Base-by-base conservation (phyloP, 2,113 vertebrate species). In the Neoarius graeffei region DNA sequence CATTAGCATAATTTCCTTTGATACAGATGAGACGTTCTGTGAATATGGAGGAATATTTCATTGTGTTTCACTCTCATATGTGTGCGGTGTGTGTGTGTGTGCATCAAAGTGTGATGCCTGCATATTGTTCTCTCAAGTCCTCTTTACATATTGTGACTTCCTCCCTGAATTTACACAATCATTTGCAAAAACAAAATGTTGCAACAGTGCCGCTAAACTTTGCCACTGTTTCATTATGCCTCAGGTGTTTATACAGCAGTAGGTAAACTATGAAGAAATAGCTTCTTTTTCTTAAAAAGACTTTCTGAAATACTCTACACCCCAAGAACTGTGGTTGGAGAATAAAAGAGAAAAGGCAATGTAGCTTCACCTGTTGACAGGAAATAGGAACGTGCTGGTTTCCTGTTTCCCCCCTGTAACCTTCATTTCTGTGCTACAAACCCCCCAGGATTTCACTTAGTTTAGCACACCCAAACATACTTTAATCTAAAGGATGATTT, bases 1-100 rank as follows among this genome's bases (percentile, higher is more conserved):
- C 89, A 93, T 95, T 95, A 94, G 93, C 93, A 95, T 95, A 94
- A 95, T 95, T 94, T 94, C 91, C 92, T 91, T 87, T 95, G 94
- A 95, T 96, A 95, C 94, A 95, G 92, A 94, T 94, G 94, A 95
- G 92, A 93, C 92, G 88, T 94, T 95, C 92, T 93, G 92, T 93
- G 93, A 95, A 92, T 92, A 86, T 89, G 69, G 88, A 92, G 90
- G 91, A 82, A 62, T 87, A 23, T 87, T 30, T 67, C 56, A 71
- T 82, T 83, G 79, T 89, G 50, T 87, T 86, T 79, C 76, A 86
- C 42, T 85, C 42, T 83, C 50, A 23, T 85, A 59, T 80, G 30
- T 54, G 59, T 57, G 56, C 56, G 10, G 48, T 54, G 59, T 57
- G 56, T 86, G 81, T 87, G 81, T 83, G 69, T 85, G 85, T 71